Base-by-base conservation (phyloP, 1,140 invertebrate species). In the Sweltsa coloradensis region DNA sequence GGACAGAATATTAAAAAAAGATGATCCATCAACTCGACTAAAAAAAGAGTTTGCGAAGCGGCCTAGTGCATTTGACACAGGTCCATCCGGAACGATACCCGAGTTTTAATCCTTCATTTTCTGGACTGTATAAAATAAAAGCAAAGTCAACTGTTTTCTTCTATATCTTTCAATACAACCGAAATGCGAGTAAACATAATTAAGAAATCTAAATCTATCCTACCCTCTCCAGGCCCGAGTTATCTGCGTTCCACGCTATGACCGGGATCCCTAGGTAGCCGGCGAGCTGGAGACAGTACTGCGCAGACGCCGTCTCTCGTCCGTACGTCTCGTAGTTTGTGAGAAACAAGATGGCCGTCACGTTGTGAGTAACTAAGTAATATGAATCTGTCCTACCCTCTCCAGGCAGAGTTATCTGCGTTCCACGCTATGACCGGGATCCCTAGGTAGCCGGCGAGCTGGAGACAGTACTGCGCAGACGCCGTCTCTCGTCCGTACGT, bases 301-400 rank as follows among this genome's bases (percentile, higher is more conserved):
- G 65, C 6, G 61, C 61, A 0, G 65, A 65, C 5, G 65, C 67
- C 1, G 67, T 64, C 29, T 65, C 62, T 16, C 59, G 52, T 13
- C 66, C 68, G 52, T 83, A 84, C 5, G 53, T 51, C 49, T 67
- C 64, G 2, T 58, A 58, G 49, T 67, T 68, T 47, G 60, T 66
- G n/a, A 69, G 49, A 47, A 66, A 70, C 19, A 70, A 43, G 26
- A 70, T 63, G 26, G 63, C 59, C 1, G 59, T 56, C 2, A 69
- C 63, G 49, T 65, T 60, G 9, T 56, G 53, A 0, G 51, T 53
- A 23, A 69, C 55, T 47, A 68, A 60, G 25, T 63, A n/a, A n/a
- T n/a, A n/a, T n/a, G n/a, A n/a, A n/a, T n/a, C n/a, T 40, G 16
- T 4, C 59, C 56, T 52, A 70, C 68, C 63, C 67, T 55, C 51